Evolutionary conservation across 2,888 invertebrate species (phyloP).

Genomic region (Meteorus colon): DNA sequence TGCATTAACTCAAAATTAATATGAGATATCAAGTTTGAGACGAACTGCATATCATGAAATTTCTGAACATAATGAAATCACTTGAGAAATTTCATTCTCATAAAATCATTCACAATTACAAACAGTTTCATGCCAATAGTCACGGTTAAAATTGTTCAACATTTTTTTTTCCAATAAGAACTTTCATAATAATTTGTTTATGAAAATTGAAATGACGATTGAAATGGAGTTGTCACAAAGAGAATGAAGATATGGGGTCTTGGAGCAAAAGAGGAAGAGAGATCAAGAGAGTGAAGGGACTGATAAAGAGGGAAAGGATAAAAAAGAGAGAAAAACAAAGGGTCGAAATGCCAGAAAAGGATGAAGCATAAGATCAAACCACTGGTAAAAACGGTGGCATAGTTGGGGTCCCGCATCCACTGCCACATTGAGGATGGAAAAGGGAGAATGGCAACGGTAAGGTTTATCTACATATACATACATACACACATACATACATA

Average conservation of each 20-base stretch:
- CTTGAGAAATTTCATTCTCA: too few species aligned
- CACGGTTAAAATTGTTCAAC: too few species aligned
- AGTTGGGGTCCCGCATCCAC: constrained; percentile 58
- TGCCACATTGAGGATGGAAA: constrained; percentile 42
- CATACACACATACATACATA: not conserved
- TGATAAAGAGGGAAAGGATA: constrained; percentile 22
- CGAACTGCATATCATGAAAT: too few species aligned
- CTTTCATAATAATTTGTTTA: too few species aligned
- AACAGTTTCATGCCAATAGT: too few species aligned
- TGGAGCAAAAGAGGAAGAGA: not conserved
- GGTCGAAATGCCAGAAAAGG: constrained; percentile 27
- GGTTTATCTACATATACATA: not conserved
- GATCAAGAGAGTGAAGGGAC: not conserved
- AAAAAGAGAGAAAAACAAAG: constrained; percentile 19
- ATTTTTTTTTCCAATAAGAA: too few species aligned
- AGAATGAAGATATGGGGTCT: constrained; percentile 15
- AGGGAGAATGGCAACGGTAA: constrained; percentile 4
- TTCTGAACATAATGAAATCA: too few species aligned
- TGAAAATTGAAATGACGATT: not conserved
- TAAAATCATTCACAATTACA: too few species aligned
- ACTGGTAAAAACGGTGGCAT: constrained; percentile 54
- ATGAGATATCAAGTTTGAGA: too few species aligned
- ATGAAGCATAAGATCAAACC: constrained; percentile 61
- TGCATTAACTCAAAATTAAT: too few species aligned
- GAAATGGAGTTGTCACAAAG: not conserved